Base-by-base conservation (phyloP, 2,797 vertebrate genomes). In the Anableps anableps region DNA sequence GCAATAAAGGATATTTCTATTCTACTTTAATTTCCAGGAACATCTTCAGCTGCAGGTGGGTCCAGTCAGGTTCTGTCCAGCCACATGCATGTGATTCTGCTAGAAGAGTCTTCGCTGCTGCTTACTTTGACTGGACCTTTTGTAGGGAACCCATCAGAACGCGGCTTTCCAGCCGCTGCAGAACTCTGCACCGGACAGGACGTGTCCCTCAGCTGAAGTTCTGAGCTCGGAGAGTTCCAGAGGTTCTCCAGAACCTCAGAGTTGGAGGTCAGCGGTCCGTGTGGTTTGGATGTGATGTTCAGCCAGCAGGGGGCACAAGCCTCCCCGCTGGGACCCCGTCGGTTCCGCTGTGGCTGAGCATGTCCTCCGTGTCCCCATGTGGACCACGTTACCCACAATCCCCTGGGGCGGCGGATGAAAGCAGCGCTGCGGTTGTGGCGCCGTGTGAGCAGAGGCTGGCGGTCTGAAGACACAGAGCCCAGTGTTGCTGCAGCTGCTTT, bases 361-460 rank as follows among this genome's bases (percentile, higher is more conserved):
- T 83, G 74, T 77, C 21, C 2, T 78, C 17, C 0, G 36, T 43
- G 81, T 80, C 81, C 84, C 88, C 5, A 17, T 36, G 60, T 55
- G 84, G 87, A 90, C 88, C 75, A 34, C 31, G 11, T 91, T 89
- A 87, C 88, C 91, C 90, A 88, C 88, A 91, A 85, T 10, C 51
- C 91, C 88, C 81, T 1, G 51, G 83, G 88, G 82, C 78, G 0
- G 66, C 31, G 80, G 85, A 90, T 89, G 81, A 90, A 91, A 89
- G 87, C 2, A 5, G 74, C 78, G 82, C 64, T 36, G 83, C 21
- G 80, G 82, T 58, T 36, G 83, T 17, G 80, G 41, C 36, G 76
- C 76, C 23, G 85, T 80, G 91, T 86, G 80, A 85, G 81, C 79
- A 34, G 83, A 88, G 89, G 88, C 84, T 82, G 77, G 85, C 14